Percentiles rank a stretch among this genome's conserved stretches.
Conservation (phyloP, 2,797 vertebrate genomes). For the Knipowitschia caucasica region DNA sequence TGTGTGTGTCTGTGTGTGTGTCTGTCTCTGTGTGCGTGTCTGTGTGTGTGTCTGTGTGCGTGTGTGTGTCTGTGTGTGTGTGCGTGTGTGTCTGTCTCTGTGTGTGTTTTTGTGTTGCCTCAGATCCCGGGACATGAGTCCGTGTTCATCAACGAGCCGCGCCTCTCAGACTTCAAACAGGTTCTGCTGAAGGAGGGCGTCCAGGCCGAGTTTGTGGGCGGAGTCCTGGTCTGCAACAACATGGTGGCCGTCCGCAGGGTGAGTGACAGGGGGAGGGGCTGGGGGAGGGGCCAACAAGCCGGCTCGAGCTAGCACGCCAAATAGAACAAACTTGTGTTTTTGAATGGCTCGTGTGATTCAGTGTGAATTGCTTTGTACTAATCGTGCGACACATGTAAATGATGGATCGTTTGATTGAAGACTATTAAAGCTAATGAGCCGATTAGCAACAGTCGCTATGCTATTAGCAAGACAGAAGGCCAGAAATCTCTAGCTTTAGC, state of each 20-base stretch:
- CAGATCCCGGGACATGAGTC: conserved; percentile 95
- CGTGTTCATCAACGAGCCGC: conserved; percentile 98
- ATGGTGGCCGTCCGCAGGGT: conserved; percentile 96
- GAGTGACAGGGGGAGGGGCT: conserved; percentile 50
- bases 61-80: neutral
- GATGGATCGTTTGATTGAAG: too few species aligned
- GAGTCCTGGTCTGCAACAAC: conserved; percentile 97
- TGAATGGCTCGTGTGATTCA: too few species aligned
- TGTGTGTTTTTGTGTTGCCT: conserved; percentile 3
- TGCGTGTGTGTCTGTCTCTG: conserved; percentile 3
- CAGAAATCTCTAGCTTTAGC: too few species aligned
- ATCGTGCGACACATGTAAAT: too few species aligned
- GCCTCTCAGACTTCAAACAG: conserved; percentile 98
- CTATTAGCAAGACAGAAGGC: too few species aligned
- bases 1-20: neutral
- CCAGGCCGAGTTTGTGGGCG: conserved; percentile 97
- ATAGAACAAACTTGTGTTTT: neutral
- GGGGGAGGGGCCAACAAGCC: too few species aligned
- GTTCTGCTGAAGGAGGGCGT: conserved; percentile 94
- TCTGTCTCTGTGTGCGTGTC: conserved; percentile 1
- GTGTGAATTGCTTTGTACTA: too few species aligned
- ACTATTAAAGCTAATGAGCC: too few species aligned
- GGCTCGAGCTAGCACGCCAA: too few species aligned
- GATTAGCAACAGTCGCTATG: too few species aligned
- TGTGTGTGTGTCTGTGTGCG: conserved; percentile 4